Percentiles rank a stretch among this genome's conserved stretches.
Conservation (phyloP, 2,797 vertebrate genomes). For the Acipenser ruthenus region DNA sequence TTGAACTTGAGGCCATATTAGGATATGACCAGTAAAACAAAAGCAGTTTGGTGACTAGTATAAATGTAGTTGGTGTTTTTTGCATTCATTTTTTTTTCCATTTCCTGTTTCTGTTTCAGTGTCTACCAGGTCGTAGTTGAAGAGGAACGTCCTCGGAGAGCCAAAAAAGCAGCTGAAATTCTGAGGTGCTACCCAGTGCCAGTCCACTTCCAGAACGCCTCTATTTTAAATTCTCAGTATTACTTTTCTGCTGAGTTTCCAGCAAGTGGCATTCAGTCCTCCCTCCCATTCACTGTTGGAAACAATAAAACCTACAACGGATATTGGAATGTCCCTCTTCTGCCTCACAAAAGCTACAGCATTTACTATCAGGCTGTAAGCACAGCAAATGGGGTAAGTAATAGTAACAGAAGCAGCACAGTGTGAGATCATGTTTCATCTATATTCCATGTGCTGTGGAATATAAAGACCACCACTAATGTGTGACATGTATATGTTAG, state of each 20-base stretch:
- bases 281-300: constrained; percentile 72
- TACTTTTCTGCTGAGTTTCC: constrained; percentile 87
- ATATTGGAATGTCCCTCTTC: constrained; percentile 75
- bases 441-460: too few relatives aligned
- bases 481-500: too few relatives aligned
- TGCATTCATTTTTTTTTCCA: too few relatives aligned
- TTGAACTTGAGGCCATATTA: too few relatives aligned
- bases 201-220: constrained; percentile 83
- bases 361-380: constrained; percentile 94
- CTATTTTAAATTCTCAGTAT: constrained; percentile 72
- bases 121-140: constrained; percentile 89
- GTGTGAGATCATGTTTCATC: too few relatives aligned
- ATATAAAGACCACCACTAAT: too few relatives aligned
- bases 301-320: constrained; percentile 77
- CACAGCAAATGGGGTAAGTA: constrained; percentile 84
- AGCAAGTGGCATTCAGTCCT: constrained; percentile 55
- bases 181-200: constrained; percentile 85
- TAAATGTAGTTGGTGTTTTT: background rate
- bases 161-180: constrained; percentile 77
- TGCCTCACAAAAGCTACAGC: constrained; percentile 90
- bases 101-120: constrained; percentile 38
- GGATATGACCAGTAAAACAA: too few relatives aligned
- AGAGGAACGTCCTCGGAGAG: constrained; percentile 78
- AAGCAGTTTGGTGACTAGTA: background rate
- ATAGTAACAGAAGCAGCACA: background rate